These are phyloP conservation scores for Barnardius zonarius DNA, from an alignment of 2,113 vertebrate species.

Conservation along the genomic window DNA sequence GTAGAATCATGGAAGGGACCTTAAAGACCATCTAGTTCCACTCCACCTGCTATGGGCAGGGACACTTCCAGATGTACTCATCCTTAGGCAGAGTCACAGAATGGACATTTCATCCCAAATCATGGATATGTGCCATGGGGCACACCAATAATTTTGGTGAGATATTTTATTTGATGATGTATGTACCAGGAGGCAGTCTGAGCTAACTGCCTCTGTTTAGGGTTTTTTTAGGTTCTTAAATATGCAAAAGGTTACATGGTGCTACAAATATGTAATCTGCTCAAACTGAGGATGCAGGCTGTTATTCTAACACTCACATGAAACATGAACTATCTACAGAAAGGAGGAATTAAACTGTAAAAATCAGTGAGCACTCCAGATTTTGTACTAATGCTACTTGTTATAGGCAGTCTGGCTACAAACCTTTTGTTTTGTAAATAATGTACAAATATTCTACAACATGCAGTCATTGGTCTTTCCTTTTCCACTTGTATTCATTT, in stretches of 20 bases:
- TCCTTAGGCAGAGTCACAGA: background rate
- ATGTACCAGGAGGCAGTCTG: background rate
- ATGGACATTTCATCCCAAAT: background rate
- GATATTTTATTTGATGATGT: background rate
- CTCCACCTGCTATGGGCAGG: background rate
- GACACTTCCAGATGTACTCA: background rate
- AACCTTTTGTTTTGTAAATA: background rate
- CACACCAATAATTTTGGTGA: background rate
- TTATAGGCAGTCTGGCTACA: background rate
- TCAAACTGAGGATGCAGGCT: background rate
- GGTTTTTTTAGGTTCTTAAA: background rate
- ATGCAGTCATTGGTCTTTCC: background rate
- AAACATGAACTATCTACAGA: background rate
- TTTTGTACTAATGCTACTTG: background rate
- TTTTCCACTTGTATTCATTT: background rate
- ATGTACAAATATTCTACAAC: background rate
- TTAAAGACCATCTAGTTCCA: background rate
- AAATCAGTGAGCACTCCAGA: background rate
- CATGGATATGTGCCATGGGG: background rate
- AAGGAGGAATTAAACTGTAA: background rate
- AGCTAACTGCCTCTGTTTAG: background rate
- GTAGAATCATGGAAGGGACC: background rate
- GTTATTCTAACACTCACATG: background rate
- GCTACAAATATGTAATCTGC: background rate
- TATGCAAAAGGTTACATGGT: background rate